These are phyloP conservation scores for Euphydryas editha DNA, from an alignment of 2,888 invertebrate genomes.

Conservation along the genomic window DNA sequence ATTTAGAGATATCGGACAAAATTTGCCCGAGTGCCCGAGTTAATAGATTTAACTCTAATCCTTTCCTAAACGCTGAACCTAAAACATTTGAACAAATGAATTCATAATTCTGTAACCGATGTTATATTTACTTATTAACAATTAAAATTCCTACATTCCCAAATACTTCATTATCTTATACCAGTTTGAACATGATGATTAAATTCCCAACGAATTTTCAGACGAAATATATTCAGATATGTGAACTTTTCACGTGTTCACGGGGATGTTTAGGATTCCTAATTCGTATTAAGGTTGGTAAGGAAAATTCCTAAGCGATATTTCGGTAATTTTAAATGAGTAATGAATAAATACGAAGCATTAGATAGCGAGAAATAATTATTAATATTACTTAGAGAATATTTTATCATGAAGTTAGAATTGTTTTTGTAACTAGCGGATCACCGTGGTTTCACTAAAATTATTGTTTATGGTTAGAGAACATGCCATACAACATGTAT, in stretches of 20 bases:
- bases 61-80: neutral
- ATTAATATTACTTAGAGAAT: no score
- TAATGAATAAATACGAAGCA: neutral
- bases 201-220: conserved; percentile 1
- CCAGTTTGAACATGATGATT: neutral
- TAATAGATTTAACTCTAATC: neutral
- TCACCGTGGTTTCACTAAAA: no score
- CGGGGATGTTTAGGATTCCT: neutral
- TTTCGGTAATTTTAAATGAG: no score
- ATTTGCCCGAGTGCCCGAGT: no score
- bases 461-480: no score
- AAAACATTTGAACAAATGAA: neutral
- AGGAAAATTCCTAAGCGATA: no score
- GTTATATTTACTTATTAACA: conserved; percentile 2
- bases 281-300: neutral
- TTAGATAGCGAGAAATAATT: neutral
- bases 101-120: neutral
- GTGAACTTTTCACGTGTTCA: neutral
- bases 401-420: no score
- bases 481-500: no score
- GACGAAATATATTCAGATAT: neutral
- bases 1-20: no score
- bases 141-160: neutral
- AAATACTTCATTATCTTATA: conserved; percentile 1
- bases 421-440: no score